Conservation (phyloP, 2,888 invertebrate species). For the Tridacna gigas region DNA sequence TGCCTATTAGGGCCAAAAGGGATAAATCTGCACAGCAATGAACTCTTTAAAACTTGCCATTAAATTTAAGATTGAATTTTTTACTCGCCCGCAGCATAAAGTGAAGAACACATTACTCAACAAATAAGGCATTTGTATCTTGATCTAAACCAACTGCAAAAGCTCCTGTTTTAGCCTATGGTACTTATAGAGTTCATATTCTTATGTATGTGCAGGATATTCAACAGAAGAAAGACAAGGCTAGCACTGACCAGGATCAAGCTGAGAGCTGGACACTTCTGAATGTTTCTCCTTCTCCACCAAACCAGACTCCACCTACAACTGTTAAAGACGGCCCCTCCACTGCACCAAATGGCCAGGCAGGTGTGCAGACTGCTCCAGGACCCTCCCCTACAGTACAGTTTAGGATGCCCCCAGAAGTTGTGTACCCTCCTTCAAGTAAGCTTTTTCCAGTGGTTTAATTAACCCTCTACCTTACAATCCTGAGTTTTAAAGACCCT, state of each 20-base stretch:
- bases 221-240: slow-evolving; percentile 28
- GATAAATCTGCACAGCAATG: too few relatives aligned
- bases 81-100: too few relatives aligned
- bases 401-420: slow-evolving; percentile 51
- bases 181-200: background rate
- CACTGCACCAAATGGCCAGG: background rate
- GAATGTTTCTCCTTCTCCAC: background rate
- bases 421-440: slow-evolving; percentile 66
- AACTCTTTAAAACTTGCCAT: too few relatives aligned
- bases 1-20: too few relatives aligned
- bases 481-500: background rate
- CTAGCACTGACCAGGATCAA: background rate
- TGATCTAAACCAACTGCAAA: too few relatives aligned
- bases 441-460: slow-evolving; percentile 20
- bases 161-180: too few relatives aligned
- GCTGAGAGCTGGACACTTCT: slow-evolving; percentile 56
- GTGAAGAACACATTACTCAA: too few relatives aligned
- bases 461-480: background rate
- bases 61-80: too few relatives aligned
- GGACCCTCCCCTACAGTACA: slow-evolving; percentile 31
- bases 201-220: slow-evolving; percentile 30
- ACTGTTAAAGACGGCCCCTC: slow-evolving; percentile 15
- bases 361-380: slow-evolving; percentile 5
- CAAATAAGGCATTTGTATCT: too few relatives aligned
- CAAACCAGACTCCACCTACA: slow-evolving; percentile 16